Evolutionary conservation across 2,113 vertebrate species (phyloP).

Genomic region (Struthio camelus): DNA sequence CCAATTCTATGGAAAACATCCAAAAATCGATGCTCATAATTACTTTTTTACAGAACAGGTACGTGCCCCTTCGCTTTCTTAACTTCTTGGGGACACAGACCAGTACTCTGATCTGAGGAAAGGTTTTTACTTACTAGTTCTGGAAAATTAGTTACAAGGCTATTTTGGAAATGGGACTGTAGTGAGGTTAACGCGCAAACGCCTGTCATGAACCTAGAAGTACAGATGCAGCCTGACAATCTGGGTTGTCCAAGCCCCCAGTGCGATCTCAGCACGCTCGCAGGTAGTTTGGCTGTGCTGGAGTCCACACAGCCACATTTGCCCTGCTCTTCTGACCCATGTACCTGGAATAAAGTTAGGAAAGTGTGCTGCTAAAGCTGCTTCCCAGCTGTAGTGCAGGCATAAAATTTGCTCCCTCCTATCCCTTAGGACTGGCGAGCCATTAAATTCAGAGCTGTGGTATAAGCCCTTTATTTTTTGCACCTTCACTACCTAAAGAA

Average conservation of each 20-base stretch:
- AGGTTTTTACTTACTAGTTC: neutral
- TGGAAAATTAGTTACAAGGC: neutral
- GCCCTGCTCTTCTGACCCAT: too few species aligned
- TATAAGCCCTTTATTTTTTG: neutral
- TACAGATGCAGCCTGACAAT: neutral
- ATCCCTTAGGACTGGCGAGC: neutral
- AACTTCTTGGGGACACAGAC: neutral
- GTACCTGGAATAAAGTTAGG: too few species aligned
- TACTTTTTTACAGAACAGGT: neutral
- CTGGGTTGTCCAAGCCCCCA: neutral
- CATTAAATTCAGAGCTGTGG: neutral
- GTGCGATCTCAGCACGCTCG: neutral
- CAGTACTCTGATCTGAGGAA: neutral
- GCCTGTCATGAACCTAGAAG: neutral
- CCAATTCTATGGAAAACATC: neutral
- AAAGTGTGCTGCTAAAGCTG: neutral
- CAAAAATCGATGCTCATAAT: neutral
- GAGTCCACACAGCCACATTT: neutral
- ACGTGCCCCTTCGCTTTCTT: neutral
- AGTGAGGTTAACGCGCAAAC: neutral
- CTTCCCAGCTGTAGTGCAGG: too few species aligned
- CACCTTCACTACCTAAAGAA: neutral
- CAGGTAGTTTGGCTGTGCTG: neutral
- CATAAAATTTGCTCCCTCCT: neutral
- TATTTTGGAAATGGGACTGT: neutral